phyloP scores from a whole-genome alignment of 2,888 invertebrate species.

The Leucophenga maculata region DNA sequence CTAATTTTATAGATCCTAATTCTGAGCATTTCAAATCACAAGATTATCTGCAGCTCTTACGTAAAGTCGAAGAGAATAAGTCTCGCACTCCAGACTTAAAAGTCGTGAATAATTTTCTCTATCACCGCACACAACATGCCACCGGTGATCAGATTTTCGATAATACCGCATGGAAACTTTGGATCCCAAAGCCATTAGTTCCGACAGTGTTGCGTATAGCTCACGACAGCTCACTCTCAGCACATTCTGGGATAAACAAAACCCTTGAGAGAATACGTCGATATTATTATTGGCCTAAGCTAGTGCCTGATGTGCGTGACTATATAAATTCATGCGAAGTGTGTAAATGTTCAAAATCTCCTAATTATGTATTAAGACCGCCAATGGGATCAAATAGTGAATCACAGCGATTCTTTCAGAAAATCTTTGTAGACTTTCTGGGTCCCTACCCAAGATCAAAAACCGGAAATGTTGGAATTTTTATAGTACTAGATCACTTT shows the following conservation, averaged over 20 bases:
- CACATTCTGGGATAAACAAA: slow-evolving; percentile 24
- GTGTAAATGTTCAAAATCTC: not conserved
- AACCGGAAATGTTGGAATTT: not conserved
- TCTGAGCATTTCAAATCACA: slow-evolving; percentile 15
- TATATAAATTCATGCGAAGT: slow-evolving; percentile 1
- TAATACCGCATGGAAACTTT: slow-evolving; percentile 22
- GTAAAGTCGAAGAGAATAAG: not conserved
- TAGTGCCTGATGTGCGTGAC: not conserved
- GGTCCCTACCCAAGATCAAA: slow-evolving; percentile 5
- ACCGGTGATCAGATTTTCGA: slow-evolving; percentile 14
- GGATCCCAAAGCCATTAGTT: not conserved
- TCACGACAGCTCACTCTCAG: slow-evolving; percentile 2
- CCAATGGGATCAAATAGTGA: not conserved
- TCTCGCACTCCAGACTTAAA: slow-evolving; percentile 16
- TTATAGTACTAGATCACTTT: slow-evolving; percentile 1
- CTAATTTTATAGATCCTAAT: not conserved
- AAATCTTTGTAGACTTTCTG: slow-evolving; percentile 7
- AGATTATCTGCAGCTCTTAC: not conserved
- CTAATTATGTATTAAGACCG: not conserved
- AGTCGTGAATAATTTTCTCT: slow-evolving; percentile 20
- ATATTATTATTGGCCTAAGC: slow-evolving; percentile 18
- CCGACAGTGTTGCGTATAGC: slow-evolving; percentile 3
- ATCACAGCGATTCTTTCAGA: slow-evolving; percentile 8
- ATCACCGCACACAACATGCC: slow-evolving; percentile 9
- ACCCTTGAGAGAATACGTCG: not conserved